Evolutionary conservation across 2,888 invertebrate genomes (phyloP), one percentile per base, ranked within the genome.

Genomic region (Sarcophaga caerulescens): DNA sequence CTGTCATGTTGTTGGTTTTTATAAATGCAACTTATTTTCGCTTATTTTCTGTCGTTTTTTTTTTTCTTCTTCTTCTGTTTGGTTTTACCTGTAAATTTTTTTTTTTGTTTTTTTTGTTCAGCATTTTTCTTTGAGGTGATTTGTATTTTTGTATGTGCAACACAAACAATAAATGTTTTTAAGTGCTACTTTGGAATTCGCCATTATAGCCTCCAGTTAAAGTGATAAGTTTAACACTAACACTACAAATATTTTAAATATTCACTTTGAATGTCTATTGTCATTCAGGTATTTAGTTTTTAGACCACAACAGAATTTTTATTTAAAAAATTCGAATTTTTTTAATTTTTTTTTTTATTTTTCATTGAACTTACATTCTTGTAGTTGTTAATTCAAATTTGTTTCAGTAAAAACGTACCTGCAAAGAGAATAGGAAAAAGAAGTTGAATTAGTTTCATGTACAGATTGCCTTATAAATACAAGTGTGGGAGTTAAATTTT

Each of bases 1-100:
- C 59, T 79, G 79, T 79, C 70, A 84, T 75, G 66, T 75, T 57
- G 60, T 68, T 83, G 68, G 71, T 76, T 52, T 25, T 65, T 14
- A 52, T 10, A 35, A 35, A 35, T 35, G 35, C 8, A 35, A 35
- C 35, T 35, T 35, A 35, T 35, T 35, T 35, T 35, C 35, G 35
- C 2, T 35, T 35, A 35, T 35, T 35, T 35, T 35, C 35, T 35
- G 35, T 35, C 3, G n/a, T n/a, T 25, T 2, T 35, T 3, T 25
- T 25, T 25, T 25, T 25, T 25, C 25, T 25, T 25, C 25, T 25
- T 25, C 35, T 35, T 35, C 5, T 35, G 6, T 23, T 60, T 35
- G 14, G 23, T 23, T 47, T 66, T 66, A 44, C 35, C 44, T 66
- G 19, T 57, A 17, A 35, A 52, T 10, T 25, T 69, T 44, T 44